Conservation (phyloP, 2,888 invertebrate species). For the Glaucopsyche alexis region DNA sequence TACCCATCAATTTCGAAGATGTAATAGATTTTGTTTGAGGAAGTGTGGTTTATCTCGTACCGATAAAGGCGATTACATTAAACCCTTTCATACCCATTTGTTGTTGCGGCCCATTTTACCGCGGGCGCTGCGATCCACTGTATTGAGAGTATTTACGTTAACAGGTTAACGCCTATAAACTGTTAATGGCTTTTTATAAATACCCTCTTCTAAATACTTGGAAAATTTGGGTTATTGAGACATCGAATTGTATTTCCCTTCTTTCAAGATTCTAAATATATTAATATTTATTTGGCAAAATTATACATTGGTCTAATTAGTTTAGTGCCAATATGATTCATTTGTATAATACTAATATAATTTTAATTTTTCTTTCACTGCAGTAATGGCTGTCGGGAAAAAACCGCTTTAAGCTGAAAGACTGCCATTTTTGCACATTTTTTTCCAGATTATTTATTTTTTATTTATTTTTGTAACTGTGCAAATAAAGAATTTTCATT, state of each 20-base stretch:
- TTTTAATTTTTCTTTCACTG: too few species aligned
- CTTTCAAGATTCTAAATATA: neutral
- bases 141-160: conserved; percentile 37
- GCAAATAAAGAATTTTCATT: too few species aligned
- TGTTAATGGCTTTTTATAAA: conserved; percentile 17
- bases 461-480: too few species aligned
- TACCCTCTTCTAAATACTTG: neutral
- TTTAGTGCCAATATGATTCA: too few species aligned
- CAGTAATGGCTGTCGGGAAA: too few species aligned
- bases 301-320: too few species aligned
- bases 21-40: conserved; percentile 17
- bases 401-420: too few species aligned
- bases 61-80: conserved; percentile 21
- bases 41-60: conserved; percentile 24
- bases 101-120: conserved; percentile 44
- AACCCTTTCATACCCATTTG: conserved; percentile 38
- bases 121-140: conserved; percentile 39
- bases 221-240: neutral
- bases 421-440: too few species aligned
- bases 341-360: too few species aligned
- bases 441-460: too few species aligned
- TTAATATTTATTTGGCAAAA: too few species aligned
- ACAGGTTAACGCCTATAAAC: conserved; percentile 23
- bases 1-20: conserved; percentile 1
- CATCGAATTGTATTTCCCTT: neutral